Percentiles rank a stretch among this genome's conserved stretches.
Conservation (phyloP, 1,140 invertebrate genomes). For the Cotesia chilonis region DNA sequence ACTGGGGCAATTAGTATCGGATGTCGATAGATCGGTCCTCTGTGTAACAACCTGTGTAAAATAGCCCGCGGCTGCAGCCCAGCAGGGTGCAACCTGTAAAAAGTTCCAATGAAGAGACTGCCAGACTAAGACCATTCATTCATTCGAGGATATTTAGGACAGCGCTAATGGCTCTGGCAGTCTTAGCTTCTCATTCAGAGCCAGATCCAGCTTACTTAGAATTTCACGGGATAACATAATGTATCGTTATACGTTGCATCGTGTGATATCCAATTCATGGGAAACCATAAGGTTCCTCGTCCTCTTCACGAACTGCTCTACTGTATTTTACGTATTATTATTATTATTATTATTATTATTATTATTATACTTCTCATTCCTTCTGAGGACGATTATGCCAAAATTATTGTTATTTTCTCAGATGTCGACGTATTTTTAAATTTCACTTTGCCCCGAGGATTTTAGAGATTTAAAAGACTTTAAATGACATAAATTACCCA, state of each 20-base stretch:
- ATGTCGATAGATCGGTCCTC: constrained; percentile 56
- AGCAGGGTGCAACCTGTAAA: constrained; percentile 57
- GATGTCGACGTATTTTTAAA: constrained; percentile 18
- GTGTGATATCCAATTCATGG: constrained; percentile 51
- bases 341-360: not conserved
- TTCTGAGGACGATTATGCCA: constrained; percentile 5
- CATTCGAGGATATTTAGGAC: constrained; percentile 37
- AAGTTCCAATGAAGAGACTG: constrained; percentile 47
- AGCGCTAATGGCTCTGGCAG: constrained; percentile 21
- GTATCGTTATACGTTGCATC: constrained; percentile 34
- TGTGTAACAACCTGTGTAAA: constrained; percentile 51
- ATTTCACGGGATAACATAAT: not conserved
- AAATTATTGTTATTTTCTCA: constrained; percentile 37
- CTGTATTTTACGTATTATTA: too few relatives aligned
- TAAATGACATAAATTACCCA: constrained; percentile 5
- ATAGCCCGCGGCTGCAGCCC: constrained; percentile 48
- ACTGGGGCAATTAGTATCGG: constrained; percentile 63
- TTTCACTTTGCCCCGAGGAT: not conserved
- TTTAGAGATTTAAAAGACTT: not conserved
- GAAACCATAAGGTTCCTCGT: constrained; percentile 41
- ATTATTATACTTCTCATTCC: not conserved
- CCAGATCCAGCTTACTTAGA: too few relatives aligned
- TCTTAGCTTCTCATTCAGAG: not conserved
- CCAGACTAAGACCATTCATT: constrained; percentile 54
- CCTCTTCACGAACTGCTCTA: too few relatives aligned